Conservation (phyloP, 2,113 vertebrate species). For the Eubucco bourcierii region DNA sequence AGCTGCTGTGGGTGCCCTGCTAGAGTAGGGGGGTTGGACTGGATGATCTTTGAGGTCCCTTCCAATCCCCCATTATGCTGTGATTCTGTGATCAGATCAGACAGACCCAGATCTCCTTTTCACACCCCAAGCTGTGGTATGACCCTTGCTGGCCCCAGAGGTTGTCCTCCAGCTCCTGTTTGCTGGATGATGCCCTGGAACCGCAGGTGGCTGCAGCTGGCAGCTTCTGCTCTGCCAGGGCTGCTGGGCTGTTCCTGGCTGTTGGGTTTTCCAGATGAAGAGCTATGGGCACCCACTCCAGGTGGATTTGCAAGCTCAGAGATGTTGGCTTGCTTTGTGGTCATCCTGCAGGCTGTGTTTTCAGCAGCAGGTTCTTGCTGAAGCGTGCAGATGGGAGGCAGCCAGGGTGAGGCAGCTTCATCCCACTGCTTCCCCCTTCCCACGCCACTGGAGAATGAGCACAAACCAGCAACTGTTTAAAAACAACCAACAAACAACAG, state of each 20-base stretch:
- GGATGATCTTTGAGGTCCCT: too few species aligned
- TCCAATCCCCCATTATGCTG: too few species aligned
- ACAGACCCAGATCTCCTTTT: too few species aligned
- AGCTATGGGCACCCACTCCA: background rate
- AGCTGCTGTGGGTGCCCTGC: too few species aligned
- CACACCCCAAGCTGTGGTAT: accelerated
- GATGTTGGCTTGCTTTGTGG: background rate
- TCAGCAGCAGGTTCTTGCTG: background rate
- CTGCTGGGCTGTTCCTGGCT: background rate
- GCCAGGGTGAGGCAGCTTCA: background rate
- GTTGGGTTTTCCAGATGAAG: background rate
- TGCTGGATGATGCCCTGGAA: accelerated
- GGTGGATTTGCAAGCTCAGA: background rate
- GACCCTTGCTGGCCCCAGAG: accelerated
- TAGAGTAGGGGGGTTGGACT: too few species aligned
- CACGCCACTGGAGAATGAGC: background rate
- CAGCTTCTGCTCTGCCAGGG: background rate
- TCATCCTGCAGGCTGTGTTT: background rate
- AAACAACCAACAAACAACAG: background rate
- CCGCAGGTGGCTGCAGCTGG: background rate
- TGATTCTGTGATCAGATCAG: too few species aligned
- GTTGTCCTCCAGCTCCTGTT: background rate
- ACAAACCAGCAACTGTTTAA: background rate
- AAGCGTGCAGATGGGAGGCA: background rate
- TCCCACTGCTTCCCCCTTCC: background rate